These are phyloP conservation scores for Muscicapa adusta DNA, from an alignment of 2,113 vertebrate species.

Conservation along the genomic window DNA sequence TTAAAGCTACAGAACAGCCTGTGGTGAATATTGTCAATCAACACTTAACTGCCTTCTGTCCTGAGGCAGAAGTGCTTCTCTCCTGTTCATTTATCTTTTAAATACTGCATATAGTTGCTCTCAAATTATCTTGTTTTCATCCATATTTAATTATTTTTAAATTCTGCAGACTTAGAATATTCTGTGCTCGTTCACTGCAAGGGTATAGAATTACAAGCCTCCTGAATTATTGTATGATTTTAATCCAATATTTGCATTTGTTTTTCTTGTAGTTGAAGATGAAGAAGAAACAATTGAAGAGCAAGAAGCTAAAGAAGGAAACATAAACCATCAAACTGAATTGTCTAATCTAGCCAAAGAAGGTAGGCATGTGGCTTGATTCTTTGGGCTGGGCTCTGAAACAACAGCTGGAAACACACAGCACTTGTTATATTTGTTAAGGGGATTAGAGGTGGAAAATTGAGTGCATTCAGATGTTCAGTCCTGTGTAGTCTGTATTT, in stretches of 20 bases:
- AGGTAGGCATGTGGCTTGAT: conserved; percentile 37
- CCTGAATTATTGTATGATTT: background rate
- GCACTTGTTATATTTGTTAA: background rate
- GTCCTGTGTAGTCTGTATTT: background rate
- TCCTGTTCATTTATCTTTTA: background rate
- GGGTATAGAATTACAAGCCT: background rate
- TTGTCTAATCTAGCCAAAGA: conserved; percentile 75
- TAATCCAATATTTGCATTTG: background rate
- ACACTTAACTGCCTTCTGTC: background rate
- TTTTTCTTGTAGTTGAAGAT: conserved; percentile 74
- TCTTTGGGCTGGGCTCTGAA: background rate
- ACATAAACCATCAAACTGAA: conserved; percentile 83
- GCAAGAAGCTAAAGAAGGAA: conserved; percentile 83
- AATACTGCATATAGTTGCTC: background rate
- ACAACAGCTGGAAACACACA: background rate
- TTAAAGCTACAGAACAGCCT: background rate
- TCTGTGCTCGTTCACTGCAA: background rate
- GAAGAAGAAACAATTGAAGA: conserved; percentile 90
- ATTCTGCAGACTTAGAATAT: background rate
- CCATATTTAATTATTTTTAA: background rate
- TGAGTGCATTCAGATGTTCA: background rate
- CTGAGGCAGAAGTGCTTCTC: background rate
- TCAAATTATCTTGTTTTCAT: background rate
- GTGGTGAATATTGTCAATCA: background rate
- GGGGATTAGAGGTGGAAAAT: background rate